These are phyloP conservation scores for Sminthopsis crassicaudata DNA, from an alignment of 2,113 vertebrate genomes.

Conservation along the genomic window DNA sequence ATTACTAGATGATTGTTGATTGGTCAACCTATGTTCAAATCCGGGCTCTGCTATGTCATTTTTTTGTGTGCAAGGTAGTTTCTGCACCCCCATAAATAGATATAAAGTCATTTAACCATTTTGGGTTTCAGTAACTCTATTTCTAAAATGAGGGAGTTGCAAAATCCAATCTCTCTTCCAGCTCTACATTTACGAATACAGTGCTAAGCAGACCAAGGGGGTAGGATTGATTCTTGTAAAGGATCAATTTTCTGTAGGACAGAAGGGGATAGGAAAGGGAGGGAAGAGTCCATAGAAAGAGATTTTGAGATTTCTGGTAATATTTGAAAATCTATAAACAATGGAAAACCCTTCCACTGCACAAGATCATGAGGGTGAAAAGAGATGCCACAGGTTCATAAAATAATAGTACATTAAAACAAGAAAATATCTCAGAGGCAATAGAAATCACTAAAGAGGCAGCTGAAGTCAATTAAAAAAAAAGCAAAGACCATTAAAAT, in stretches of 20 bases:
- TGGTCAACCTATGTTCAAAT: not conserved
- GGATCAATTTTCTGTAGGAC: not conserved
- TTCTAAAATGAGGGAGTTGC: not conserved
- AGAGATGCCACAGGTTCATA: not conserved
- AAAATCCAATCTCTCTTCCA: not conserved
- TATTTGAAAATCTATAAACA: not conserved
- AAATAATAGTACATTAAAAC: not conserved
- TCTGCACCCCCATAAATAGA: not conserved
- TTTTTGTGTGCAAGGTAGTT: not conserved
- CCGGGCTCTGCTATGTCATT: not conserved
- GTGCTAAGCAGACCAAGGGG: not conserved
- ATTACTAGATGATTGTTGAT: not conserved
- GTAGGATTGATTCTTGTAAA: not conserved
- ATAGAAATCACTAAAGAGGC: not conserved
- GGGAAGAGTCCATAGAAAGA: not conserved
- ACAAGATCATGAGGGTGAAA: not conserved
- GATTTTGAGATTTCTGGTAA: not conserved
- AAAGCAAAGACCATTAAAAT: not conserved
- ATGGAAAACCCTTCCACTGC: not conserved
- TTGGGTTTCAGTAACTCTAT: not conserved
- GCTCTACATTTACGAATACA: not conserved
- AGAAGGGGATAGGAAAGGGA: not conserved
- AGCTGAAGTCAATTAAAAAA: not conserved
- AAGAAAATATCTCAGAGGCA: not conserved
- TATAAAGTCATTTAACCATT: not conserved